Percentiles rank a stretch among this genome's conserved stretches.
Conservation (phyloP, 2,113 vertebrate genomes). For the Bombycilla garrulus region DNA sequence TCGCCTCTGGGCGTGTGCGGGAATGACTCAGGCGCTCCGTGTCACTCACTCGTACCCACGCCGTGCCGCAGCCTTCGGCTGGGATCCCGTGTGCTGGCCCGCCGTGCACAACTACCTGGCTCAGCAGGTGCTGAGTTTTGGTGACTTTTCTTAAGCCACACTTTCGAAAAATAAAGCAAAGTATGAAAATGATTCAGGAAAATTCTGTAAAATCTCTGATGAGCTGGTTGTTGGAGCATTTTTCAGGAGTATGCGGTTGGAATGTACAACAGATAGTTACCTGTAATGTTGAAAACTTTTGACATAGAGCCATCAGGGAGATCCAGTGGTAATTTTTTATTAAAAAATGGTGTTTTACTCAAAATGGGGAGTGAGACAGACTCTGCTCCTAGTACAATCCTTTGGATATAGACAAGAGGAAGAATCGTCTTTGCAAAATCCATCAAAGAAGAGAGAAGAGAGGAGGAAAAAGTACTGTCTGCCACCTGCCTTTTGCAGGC, state of each 20-base stretch:
- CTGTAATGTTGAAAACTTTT: not conserved
- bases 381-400: not conserved
- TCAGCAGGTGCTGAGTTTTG: not conserved
- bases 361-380: not conserved
- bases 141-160: not conserved
- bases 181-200: not conserved
- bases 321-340: not conserved
- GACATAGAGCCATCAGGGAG: not conserved
- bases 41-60: rapidly evolving
- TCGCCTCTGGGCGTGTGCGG: rapidly evolving
- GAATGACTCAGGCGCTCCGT: rapidly evolving
- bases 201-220: not conserved
- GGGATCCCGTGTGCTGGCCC: rapidly evolving
- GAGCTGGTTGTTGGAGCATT: not conserved
- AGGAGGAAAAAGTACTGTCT: not conserved
- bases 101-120: rapidly evolving
- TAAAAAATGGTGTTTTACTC: not conserved
- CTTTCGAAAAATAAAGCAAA: not conserved
- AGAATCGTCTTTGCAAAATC: not conserved
- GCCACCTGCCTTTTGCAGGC: not conserved
- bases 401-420: not conserved
- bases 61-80: rapidly evolving
- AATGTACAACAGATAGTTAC: not conserved
- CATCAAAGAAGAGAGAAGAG: not conserved
- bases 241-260: not conserved